Percentiles rank a stretch among this genome's conserved stretches.
Conservation (phyloP, 2,113 vertebrate species). For the Nothobranchius furzeri region DNA sequence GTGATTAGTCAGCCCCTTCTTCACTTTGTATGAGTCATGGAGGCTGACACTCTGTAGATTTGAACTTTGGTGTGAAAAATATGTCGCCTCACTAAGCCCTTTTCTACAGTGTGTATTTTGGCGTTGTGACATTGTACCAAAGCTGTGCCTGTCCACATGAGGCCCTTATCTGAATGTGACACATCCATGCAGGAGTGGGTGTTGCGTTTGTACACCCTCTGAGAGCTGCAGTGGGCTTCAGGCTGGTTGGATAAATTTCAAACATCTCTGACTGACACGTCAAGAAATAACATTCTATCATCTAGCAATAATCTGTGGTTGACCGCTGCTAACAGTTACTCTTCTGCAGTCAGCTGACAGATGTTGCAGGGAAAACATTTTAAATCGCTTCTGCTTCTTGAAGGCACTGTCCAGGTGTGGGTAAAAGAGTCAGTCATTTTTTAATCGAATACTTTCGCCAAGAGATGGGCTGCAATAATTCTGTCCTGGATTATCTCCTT, state of each 20-base stretch:
- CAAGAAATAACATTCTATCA: background rate
- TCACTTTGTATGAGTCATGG: constrained; percentile 68
- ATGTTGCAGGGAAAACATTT: constrained; percentile 1
- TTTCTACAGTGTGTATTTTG: constrained; percentile 48
- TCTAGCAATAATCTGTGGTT: background rate
- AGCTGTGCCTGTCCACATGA: constrained; percentile 54
- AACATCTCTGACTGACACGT: constrained; percentile 4
- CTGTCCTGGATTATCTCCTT: too few relatives aligned
- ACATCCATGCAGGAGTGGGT: constrained; percentile 59
- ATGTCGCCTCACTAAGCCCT: constrained; percentile 53
- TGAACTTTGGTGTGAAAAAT: constrained; percentile 71
- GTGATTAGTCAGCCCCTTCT: constrained; percentile 76
- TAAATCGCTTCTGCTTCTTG: background rate
- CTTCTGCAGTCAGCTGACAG: background rate
- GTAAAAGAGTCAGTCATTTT: background rate
- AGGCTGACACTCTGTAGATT: constrained; percentile 52
- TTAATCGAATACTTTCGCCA: background rate
- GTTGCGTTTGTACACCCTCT: constrained; percentile 54
- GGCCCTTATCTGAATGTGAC: constrained; percentile 60
- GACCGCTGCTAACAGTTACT: background rate
- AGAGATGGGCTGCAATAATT: too few relatives aligned
- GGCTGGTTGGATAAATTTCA: constrained; percentile 5
- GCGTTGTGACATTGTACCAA: constrained; percentile 61
- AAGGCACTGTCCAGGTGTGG: background rate
- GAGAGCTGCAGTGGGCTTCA: constrained; percentile 37